Evolutionary conservation across 2,113 vertebrate species (phyloP).

Genomic region (Malurus elegans): DNA sequence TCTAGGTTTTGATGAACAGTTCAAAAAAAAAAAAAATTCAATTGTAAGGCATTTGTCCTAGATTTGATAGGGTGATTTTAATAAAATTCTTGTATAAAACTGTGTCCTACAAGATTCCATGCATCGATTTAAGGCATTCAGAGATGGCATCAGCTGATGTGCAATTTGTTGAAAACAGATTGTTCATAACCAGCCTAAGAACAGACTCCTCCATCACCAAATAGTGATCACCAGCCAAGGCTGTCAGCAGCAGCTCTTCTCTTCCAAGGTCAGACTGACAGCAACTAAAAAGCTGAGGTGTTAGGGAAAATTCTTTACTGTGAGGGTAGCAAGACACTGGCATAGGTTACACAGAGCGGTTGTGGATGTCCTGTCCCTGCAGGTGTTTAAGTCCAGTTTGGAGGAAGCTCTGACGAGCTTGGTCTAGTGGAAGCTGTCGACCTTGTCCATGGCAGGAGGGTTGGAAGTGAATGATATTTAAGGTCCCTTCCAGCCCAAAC

Average conservation of each 20-base stretch:
- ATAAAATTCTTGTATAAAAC: background rate
- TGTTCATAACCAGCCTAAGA: background rate
- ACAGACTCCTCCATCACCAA: background rate
- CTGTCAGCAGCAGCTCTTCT: background rate
- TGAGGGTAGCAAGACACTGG: background rate
- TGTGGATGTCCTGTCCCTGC: background rate
- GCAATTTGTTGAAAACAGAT: background rate
- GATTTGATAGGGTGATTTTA: background rate
- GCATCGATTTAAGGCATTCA: background rate
- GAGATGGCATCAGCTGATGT: background rate
- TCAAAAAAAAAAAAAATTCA: background rate
- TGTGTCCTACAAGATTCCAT: background rate
- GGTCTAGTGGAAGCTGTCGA: background rate
- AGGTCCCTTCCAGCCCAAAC: background rate
- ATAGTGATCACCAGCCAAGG: background rate
- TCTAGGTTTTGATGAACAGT: background rate
- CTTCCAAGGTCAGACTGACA: background rate
- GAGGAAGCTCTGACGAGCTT: background rate
- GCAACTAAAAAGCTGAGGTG: background rate
- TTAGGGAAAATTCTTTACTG: background rate
- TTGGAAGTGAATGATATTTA: background rate
- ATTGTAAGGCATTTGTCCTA: background rate
- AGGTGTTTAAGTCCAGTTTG: background rate
- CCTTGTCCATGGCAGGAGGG: background rate
- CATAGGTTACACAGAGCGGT: background rate